Evolutionary conservation across 2,113 vertebrate species (phyloP).

Genomic region (Oceanites oceanicus): DNA sequence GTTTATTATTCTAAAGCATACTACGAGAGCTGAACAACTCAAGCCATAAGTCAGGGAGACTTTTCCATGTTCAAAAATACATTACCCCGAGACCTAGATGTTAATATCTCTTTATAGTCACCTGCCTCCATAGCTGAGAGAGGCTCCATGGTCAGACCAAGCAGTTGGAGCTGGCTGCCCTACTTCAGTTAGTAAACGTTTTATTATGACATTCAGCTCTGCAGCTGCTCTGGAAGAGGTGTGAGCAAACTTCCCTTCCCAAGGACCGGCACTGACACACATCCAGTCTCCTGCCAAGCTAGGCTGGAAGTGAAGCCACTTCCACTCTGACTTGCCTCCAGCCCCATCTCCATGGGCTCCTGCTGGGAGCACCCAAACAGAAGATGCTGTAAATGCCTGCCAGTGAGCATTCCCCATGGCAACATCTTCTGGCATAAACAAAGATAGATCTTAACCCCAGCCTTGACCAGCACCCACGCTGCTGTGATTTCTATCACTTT

Average conservation of each 20-base stretch:
- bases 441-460: background rate
- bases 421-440: background rate
- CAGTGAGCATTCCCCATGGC: background rate
- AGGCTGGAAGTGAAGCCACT: background rate
- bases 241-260: background rate
- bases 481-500: background rate
- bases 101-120: background rate
- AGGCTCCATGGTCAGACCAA: background rate
- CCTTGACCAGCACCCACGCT: background rate
- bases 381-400: background rate
- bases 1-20: background rate
- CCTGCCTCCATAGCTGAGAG: background rate
- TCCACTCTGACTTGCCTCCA: background rate
- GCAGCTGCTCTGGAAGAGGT: background rate
- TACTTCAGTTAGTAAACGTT: background rate
- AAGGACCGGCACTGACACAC: background rate
- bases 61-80: background rate
- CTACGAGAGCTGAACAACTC: background rate
- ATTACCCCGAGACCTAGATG: background rate
- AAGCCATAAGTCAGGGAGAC: background rate
- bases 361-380: background rate
- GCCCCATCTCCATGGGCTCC: background rate
- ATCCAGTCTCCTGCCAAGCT: background rate
- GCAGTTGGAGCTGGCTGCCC: background rate
- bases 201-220: background rate